A percentile compares a stretch with the other conserved stretches of the same genome.
Conservation (phyloP, 2,888 invertebrate species). For the Notodonta ziczac region DNA sequence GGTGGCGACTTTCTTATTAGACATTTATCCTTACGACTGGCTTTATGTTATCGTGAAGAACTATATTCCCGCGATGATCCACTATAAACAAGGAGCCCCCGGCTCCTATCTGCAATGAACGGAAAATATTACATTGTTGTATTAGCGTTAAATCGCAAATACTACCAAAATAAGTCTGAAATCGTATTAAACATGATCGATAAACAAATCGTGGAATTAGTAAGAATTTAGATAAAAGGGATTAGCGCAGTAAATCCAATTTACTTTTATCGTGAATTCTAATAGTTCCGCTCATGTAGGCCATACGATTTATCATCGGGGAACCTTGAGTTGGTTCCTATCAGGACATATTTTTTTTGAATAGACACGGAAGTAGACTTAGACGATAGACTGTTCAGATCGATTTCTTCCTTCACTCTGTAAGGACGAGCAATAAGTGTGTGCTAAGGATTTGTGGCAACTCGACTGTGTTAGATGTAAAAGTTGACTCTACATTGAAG, state of each 20-base stretch:
- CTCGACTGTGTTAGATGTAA: too few species aligned
- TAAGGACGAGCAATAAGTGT: too few species aligned
- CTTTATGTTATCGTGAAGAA: constrained; percentile 71
- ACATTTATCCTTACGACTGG: constrained; percentile 56
- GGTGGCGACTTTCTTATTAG: too few species aligned
- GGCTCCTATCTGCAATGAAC: constrained; percentile 61
- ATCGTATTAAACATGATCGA: not conserved
- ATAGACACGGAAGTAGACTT: not conserved
- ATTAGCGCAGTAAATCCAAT: constrained; percentile 7
- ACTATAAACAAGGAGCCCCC: constrained; percentile 67
- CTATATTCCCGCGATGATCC: constrained; percentile 75
- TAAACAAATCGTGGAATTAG: not conserved
- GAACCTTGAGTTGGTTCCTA: not conserved
- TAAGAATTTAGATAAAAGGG: not conserved
- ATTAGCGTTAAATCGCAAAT: too few species aligned
- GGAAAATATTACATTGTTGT: too few species aligned
- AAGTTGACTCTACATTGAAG: too few species aligned
- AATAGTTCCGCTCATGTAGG: not conserved
- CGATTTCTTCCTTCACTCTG: too few species aligned
- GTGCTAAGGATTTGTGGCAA: too few species aligned
- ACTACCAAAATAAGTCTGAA: too few species aligned
- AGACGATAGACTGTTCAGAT: not conserved
- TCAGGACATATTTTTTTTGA: not conserved
- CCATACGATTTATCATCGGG: not conserved
- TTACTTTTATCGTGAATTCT: not conserved